Evolutionary conservation across 2,888 invertebrate genomes (phyloP), one percentile per base, ranked within the genome.

Genomic region (Eledona agricola): DNA sequence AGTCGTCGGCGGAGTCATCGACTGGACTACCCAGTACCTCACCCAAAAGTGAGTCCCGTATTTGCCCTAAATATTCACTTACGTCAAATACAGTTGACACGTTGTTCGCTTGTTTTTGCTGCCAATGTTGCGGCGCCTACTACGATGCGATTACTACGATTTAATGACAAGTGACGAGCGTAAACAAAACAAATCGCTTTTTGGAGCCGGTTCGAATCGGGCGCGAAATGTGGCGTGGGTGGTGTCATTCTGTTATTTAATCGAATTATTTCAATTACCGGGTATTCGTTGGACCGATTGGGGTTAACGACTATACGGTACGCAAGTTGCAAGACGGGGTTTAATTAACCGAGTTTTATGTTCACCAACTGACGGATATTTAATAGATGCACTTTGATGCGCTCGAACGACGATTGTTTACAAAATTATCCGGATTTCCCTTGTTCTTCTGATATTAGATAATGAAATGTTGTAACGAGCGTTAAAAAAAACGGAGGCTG

Each of bases 1-100:
- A 78, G 78, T 90, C 51, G 79, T 83, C 63, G 90, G 89, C 31
- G 89, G 88, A 73, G 83, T 89, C 57, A 81, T 88, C 51, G 86
- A 87, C 75, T 89, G 89, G 86, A 84, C 83, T 35, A 81, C 87
- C 46, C 88, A 88, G 73, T 90, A 89, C 78, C 80, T 90, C 67
- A 83, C 83, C 63, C 85, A 86, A 76, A 87, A 86, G 90, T 90
- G 79, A 86, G 85, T 81, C 51, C 46, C 20, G 20, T 19, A 28
- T 51, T 50, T 6, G 17, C 37, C 38, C 31, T 23, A 49, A 26
- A 37, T 53, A 28, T 9, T 20, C 12, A 43, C 40, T 40, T 52
- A 37, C 47, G 47, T 47, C 45, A 37, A 37, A 35, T 25, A 22
- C n/a, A 15, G 9, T 19, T 45, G 51, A 32, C 51, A 43, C 26